Evolutionary conservation across 2,888 invertebrate genomes (phyloP).

Genomic region (Caenorhabditis sp.): DNA sequence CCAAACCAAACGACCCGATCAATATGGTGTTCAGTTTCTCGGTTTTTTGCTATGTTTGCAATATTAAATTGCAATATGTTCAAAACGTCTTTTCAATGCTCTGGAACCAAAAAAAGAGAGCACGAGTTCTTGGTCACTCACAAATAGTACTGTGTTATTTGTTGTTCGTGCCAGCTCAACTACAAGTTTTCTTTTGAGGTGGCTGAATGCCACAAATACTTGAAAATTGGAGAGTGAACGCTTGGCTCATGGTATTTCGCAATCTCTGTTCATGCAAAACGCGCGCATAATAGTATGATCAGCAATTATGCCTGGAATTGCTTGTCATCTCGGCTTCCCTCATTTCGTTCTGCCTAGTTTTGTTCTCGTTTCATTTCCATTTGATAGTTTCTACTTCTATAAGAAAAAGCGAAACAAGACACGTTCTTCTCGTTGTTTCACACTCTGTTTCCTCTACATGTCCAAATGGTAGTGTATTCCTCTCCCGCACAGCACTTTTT

Average conservation of each 20-base stretch:
- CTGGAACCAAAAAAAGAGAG: background rate
- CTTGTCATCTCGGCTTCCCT: too few species aligned
- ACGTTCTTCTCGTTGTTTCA: slow-evolving; percentile 4
- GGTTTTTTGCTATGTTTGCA: slow-evolving; percentile 27
- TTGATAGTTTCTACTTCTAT: background rate
- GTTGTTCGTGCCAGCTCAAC: slow-evolving; percentile 28
- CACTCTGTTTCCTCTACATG: slow-evolving; percentile 8
- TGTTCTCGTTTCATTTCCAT: background rate
- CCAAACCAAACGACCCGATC: slow-evolving; percentile 6
- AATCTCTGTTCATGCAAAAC: too few species aligned
- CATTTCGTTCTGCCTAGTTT: too few species aligned
- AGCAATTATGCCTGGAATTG: background rate
- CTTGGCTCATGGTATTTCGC: too few species aligned
- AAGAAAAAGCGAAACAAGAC: slow-evolving; percentile 5
- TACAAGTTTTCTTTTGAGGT: background rate
- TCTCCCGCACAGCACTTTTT: slow-evolving; percentile 44
- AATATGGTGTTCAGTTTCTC: background rate
- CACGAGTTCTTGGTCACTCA: background rate
- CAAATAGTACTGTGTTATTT: slow-evolving; percentile 21
- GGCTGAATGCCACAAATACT: background rate
- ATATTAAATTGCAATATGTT: slow-evolving; percentile 9
- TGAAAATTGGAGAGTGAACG: too few species aligned
- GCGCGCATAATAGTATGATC: background rate
- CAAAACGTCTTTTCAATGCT: background rate
- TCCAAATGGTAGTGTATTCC: slow-evolving; percentile 43